phyloP scores from a whole-genome alignment of 2,888 invertebrate species.

The Drosophila infuscata region DNA sequence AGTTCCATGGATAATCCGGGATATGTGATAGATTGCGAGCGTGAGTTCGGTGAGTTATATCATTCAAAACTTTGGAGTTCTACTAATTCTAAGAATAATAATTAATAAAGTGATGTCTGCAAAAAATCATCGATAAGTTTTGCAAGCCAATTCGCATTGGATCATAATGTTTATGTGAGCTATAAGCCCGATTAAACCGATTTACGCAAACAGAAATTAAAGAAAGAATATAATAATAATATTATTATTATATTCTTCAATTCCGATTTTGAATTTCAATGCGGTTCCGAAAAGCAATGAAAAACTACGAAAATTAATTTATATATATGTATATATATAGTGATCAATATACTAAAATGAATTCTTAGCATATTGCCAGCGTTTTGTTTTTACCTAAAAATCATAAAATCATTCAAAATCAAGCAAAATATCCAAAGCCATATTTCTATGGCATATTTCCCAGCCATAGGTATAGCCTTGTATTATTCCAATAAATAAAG shows the following conservation, averaged over 20 bases:
- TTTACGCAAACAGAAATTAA: slow-evolving; percentile 1
- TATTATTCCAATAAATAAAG: not conserved
- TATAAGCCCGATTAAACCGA: slow-evolving; percentile 10
- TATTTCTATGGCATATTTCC: not conserved
- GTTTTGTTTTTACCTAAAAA: not conserved
- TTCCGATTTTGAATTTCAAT: not conserved
- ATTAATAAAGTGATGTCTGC: slow-evolving; percentile 1
- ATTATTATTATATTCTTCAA: not conserved
- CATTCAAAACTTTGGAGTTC: not conserved
- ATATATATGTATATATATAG: not conserved
- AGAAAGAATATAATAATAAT: no score
- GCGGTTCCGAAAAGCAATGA: not conserved
- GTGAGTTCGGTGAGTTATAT: slow-evolving; percentile 46
- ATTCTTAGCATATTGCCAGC: no score
- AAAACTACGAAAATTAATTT: not conserved
- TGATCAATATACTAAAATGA: not conserved
- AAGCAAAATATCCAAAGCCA: not conserved
- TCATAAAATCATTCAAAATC: not conserved
- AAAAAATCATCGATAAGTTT: slow-evolving; percentile 1
- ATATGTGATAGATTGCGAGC: slow-evolving; percentile 71
- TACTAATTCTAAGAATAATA: not conserved
- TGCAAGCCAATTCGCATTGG: not conserved
- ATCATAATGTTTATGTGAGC: slow-evolving; percentile 2
- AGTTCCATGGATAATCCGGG: slow-evolving; percentile 76
- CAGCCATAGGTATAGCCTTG: not conserved